Evolutionary conservation across 2,113 vertebrate species (phyloP), one percentile per base, ranked within the genome.

Genomic region (Tangachromis dhanisi): DNA sequence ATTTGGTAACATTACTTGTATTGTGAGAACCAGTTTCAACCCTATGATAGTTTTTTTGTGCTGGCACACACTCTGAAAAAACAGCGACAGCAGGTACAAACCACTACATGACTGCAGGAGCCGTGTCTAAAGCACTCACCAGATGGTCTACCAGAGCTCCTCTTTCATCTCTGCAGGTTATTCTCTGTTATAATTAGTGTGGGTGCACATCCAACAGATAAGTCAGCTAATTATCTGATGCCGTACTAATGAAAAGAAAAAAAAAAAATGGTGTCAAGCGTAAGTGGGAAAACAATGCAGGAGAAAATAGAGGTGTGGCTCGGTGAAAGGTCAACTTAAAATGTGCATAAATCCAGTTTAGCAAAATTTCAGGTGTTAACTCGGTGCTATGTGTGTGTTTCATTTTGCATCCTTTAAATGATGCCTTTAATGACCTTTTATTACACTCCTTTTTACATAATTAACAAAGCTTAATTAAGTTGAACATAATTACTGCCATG

Each of bases 1-100:
- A 86, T 55, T 73, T 86, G 88, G 84, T 84, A 82, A 19, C 79
- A n/a, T 13, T 38, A 17, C 61, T 9, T 80, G 17, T 84, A 61
- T 49, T 89, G 40, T 73, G 8, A 63, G 54, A 16, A 84, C 51
- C 83, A 63, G 14, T 68, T 87, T 71, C 26, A 83, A 76, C 81
- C 57, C 92, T 47, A 3, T 29, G 59, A 86, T 79, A 9, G 9
- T 73, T 47, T 79, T 47, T n/a, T 76, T 24, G 29, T 83, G 42
- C 24, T 93, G 89, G 89, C 85, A 79, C 59, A 84, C 66, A 80
- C 38, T 88, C 55, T 84, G 24, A 92, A 83, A 66, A 86, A 92
- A 88, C 87, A 88, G 80, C 6, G 8, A 84, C 87, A 93, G 90
- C 90, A 93, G 90, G 83, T 89, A 88, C 83, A 87, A 89, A 88